phyloP scores from a whole-genome alignment of 2,113 vertebrate species.

The Callorhinus ursinus region DNA sequence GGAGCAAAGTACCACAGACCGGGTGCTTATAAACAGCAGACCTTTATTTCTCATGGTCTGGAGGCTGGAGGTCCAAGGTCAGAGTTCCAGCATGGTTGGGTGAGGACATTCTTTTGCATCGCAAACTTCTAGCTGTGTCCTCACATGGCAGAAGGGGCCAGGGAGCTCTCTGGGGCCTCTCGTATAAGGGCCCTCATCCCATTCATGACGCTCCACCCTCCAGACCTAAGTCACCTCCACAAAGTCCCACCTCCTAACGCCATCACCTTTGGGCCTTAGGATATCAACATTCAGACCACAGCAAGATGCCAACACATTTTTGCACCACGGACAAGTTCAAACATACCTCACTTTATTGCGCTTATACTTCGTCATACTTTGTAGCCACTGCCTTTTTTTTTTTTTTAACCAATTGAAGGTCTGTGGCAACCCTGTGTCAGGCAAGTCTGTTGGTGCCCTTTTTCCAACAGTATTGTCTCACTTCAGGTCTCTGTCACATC shows the following conservation, averaged over 20 bases:
- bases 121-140: neutral
- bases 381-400: too few species aligned
- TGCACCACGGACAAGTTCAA: neutral
- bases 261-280: neutral
- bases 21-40: neutral
- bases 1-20: too few species aligned
- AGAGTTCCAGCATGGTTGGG: neutral
- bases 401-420: too few species aligned
- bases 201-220: too few species aligned
- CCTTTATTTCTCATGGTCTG: fast-evolving
- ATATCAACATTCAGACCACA: neutral
- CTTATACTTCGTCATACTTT: neutral
- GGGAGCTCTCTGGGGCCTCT: neutral
- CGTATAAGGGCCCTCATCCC: neutral
- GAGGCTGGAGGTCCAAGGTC: neutral
- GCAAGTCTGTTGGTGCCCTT: too few species aligned
- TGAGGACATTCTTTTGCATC: neutral
- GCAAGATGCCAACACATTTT: neutral
- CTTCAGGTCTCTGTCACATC: too few species aligned
- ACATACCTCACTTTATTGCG: neutral
- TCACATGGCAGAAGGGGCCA: too few species aligned
- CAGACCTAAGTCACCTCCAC: neutral
- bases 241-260: neutral
- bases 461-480: too few species aligned
- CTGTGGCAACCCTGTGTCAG: too few species aligned